Base-by-base conservation (phyloP, 2,797 vertebrate species). In the Gallinago nigripennis region DNA sequence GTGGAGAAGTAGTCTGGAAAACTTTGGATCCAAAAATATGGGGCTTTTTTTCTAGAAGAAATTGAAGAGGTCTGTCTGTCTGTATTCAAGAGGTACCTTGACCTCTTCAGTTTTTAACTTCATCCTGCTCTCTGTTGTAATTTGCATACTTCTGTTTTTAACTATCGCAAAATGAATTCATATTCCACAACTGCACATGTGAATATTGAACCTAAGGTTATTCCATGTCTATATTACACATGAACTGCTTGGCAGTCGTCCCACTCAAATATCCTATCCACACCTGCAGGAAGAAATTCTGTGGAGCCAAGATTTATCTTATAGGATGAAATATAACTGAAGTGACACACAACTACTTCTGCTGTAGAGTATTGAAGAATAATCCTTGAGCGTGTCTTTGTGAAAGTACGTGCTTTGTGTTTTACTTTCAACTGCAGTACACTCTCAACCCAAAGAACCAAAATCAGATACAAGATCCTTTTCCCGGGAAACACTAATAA, bases 161-260 rank as follows among this genome's bases (percentile, higher is more conserved):
- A 41, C 6, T 10, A 6, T 39, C 28, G 17, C 24, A 72, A 53
- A 86, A 20, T 20, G 4, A 64, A 18, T 81, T 82, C 8, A 30
- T 12, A 4, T 70, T 66, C 1, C 1, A 13, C 19, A 60, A 2
- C 28, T 64, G 2, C 7, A 2, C 18, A 3, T 14, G 5, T 69
- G 20, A 25, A 27, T 78, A 69, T 69, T 11, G 24, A 70, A 43
- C 16, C 5, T 58, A 16, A 76, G 16, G 11, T 70, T 54, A 23
- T 48, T 73, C 19, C 9, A 9, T 19, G 25, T 46, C 50, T 46
- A 43, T 31, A 23, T 83, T 43, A 27, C 24, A 37, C 18, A 9
- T 5, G 9, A 63, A 23, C 48, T 72, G 33, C 37, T 69, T 35
- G 43, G 10, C 39, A 60, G 30, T 60, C 16, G 3, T 70, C 35